These are phyloP conservation scores for Lasioglossum figueresi DNA, from an alignment of 2,888 invertebrate genomes.

Conservation along the genomic window DNA sequence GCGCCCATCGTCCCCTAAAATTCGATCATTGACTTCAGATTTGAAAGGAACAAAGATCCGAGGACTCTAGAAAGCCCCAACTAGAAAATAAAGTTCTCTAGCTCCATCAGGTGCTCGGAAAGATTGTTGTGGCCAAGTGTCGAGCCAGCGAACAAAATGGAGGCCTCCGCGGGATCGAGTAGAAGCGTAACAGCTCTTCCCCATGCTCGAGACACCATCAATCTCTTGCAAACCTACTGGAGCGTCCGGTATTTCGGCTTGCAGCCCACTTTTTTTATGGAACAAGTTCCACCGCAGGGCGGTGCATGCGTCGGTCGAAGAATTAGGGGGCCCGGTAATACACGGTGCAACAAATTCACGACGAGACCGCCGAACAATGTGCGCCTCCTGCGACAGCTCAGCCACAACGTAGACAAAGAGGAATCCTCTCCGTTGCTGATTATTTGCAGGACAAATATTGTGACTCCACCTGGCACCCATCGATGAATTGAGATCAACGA, in stretches of 20 bases:
- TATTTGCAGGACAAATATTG: constrained; percentile 78
- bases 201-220: constrained; percentile 32
- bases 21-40: background rate
- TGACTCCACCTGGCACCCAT: constrained; percentile 66
- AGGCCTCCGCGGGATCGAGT: background rate
- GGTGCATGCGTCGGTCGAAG: constrained; percentile 25
- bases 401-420: constrained; percentile 28
- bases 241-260: constrained; percentile 37
- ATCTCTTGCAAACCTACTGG: constrained; percentile 41
- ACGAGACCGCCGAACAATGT: constrained; percentile 69
- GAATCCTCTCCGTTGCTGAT: constrained; percentile 68
- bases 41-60: background rate
- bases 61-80: background rate
- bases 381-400: constrained; percentile 37
- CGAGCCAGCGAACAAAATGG: background rate
- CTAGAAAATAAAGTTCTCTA: background rate
- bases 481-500: constrained; percentile 53
- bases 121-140: background rate
- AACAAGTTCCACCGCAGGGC: constrained; percentile 51
- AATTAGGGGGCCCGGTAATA: constrained; percentile 50
- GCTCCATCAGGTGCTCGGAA: background rate
- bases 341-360: constrained; percentile 73
- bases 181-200: constrained; percentile 1
- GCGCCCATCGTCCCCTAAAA: background rate
- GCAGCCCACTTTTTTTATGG: constrained; percentile 33